Evolutionary conservation across 2,113 vertebrate species (phyloP), one percentile per base, ranked within the genome.

Genomic region (Cebus imitator): DNA sequence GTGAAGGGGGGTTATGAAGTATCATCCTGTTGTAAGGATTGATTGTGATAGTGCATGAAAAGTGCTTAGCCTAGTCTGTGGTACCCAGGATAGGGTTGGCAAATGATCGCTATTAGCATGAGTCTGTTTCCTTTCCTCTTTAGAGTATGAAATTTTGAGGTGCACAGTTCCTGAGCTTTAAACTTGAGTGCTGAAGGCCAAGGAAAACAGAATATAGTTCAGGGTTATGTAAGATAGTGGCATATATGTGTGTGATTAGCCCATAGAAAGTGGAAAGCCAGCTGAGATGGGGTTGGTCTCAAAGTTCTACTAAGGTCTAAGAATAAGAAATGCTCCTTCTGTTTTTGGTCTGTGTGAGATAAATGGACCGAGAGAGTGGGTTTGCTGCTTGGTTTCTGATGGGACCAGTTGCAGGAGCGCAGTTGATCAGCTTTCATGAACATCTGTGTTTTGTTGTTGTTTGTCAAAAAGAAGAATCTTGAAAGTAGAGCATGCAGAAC

Each of bases 391-490:
- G 4, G 14, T 40, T 11, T 72, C 14, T 32, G 32, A 5, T 17
- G 6, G 0, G 70, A 87, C 35, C 57, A 14, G 45, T 52, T 17
- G 45, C 50, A 25, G 52, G 81, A 52, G 2, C 45, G 7, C 45
- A 40, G 30, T 8, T n/a, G 64, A 43, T 75, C 61, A 18, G 4
- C 72, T 70, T 81, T 55, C 48, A 17, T 0, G 6, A 45, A 25
- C 10, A 8, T n/a, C 80, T 50, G 80, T 57, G 35, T 30, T 37
- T 76, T 87, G 83, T 90, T 86, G 83, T 61, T 70, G 32, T 52
- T 94, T 55, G 55, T 76, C 50, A 55, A 85, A 86, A 86, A 75
- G 52, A 83, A 30, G 57, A 12, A 40, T 87, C 72, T 75, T 91
- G 14, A 76, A 20, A 50, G 61, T 50, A 58, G 52, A 76, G 7